These are phyloP conservation scores for Ivindomyrus marchei DNA, from an alignment of 2,113 vertebrate genomes.

Conservation along the genomic window DNA sequence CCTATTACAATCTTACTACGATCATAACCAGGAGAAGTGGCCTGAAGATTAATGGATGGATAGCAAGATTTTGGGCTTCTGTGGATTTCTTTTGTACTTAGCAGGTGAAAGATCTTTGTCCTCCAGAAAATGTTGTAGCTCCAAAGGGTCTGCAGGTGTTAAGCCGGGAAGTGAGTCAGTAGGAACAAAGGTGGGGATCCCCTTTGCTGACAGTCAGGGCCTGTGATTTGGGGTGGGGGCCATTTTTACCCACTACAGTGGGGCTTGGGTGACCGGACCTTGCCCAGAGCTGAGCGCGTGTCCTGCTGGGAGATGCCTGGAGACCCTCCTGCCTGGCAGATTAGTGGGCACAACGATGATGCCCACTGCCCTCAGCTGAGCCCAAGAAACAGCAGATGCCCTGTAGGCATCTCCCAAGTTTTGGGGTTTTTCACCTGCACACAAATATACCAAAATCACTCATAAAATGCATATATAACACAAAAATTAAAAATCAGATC, in stretches of 20 bases:
- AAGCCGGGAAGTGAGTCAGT: not conserved
- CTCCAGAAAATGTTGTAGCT: not conserved
- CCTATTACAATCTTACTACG: not conserved
- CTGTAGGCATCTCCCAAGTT: not conserved
- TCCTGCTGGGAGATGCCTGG: not conserved
- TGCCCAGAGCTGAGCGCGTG: not conserved
- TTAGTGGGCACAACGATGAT: not conserved
- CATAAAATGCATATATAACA: not conserved
- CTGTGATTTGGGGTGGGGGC: not conserved
- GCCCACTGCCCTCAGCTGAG: not conserved
- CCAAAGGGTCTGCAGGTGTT: not conserved
- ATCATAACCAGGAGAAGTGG: not conserved
- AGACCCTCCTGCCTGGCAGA: not conserved
- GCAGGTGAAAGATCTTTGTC: not conserved
- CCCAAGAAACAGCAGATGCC: not conserved
- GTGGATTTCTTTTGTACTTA: not conserved
- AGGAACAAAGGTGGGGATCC: not conserved
- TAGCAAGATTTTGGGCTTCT: not conserved
- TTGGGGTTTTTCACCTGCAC: not conserved
- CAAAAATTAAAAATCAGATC: no score
- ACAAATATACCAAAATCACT: not conserved
- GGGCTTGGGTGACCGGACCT: no score
- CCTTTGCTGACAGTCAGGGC: not conserved
- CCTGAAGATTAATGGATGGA: not conserved
- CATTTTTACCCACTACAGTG: not conserved